Evolutionary conservation across 2,113 vertebrate species (phyloP).

Genomic region (Hylia prasina): DNA sequence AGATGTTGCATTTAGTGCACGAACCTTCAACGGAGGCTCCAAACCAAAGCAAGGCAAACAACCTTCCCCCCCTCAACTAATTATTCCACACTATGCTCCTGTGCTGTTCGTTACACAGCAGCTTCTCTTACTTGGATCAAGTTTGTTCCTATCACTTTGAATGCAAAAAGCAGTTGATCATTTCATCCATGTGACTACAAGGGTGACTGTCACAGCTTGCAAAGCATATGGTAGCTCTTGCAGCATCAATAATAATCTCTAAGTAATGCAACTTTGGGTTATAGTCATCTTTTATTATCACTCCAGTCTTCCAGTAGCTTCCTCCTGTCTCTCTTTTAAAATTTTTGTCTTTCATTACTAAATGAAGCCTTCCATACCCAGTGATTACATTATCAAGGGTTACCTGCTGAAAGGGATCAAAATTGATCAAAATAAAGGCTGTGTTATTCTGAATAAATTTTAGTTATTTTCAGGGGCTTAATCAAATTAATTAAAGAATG

Average conservation of each 20-base stretch:
- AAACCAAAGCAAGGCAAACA: not conserved
- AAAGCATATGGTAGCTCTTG: constrained; percentile 60
- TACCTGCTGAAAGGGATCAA: constrained; percentile 36
- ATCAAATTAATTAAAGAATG: constrained; percentile 27
- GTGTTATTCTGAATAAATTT: not conserved
- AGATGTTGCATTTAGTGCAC: not conserved
- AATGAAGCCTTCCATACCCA: not conserved
- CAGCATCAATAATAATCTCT: constrained; percentile 53
- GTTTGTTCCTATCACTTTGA: constrained; percentile 45
- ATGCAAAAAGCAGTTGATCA: constrained; percentile 52
- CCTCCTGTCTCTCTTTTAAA: constrained; percentile 15
- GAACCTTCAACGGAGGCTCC: not conserved
- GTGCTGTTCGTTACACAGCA: not conserved
- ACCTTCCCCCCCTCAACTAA: not conserved
- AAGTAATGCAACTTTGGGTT: constrained; percentile 44
- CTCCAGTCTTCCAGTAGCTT: constrained; percentile 28
- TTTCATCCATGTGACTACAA: constrained; percentile 54
- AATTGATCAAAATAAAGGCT: constrained; percentile 24
- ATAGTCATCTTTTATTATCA: constrained; percentile 53
- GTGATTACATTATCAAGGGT: constrained; percentile 44
- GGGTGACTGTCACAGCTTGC: constrained; percentile 63
- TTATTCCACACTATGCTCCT: not conserved
- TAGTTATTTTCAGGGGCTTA: not conserved
- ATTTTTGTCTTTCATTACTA: constrained; percentile 35
- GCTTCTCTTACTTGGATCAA: constrained; percentile 25